Evolutionary conservation across 2,113 vertebrate genomes (phyloP).

Genomic region (Nesogale talazaci): DNA sequence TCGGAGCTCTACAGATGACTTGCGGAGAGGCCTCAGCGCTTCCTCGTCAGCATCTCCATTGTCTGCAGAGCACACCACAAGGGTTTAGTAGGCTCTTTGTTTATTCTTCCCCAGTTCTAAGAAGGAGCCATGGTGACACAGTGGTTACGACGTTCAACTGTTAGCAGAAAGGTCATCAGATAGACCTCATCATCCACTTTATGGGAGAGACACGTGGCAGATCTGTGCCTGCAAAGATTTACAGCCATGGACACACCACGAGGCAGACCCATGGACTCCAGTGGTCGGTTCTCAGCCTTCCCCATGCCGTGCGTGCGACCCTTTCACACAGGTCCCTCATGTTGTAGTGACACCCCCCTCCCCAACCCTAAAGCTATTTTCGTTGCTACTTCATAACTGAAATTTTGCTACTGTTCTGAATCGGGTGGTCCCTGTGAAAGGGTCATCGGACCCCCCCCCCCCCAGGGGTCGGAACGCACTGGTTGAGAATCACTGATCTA

Average conservation of each 20-base stretch:
- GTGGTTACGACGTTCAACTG: background rate
- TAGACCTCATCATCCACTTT: background rate
- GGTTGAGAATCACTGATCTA: background rate
- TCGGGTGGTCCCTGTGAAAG: too few relatives aligned
- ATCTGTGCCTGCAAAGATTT: background rate
- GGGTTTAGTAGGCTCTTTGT: background rate
- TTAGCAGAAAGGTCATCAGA: background rate
- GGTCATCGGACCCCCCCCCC: too few relatives aligned
- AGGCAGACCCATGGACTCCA: too few relatives aligned
- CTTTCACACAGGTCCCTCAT: too few relatives aligned
- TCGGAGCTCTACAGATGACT: background rate
- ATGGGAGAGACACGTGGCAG: background rate
- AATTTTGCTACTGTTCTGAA: too few relatives aligned
- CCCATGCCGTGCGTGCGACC: too few relatives aligned
- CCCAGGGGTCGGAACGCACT: too few relatives aligned
- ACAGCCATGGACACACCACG: too few relatives aligned
- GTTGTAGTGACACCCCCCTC: too few relatives aligned
- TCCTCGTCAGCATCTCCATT: conserved; percentile 38
- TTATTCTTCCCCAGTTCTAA: background rate
- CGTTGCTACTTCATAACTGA: too few relatives aligned
- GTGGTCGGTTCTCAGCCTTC: too few relatives aligned
- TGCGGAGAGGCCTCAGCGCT: background rate
- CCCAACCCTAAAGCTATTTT: too few relatives aligned
- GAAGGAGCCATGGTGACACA: background rate
- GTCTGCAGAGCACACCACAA: background rate